phyloP scores from a whole-genome alignment of 2,888 invertebrate species.

The Meteorus cinctellus region DNA sequence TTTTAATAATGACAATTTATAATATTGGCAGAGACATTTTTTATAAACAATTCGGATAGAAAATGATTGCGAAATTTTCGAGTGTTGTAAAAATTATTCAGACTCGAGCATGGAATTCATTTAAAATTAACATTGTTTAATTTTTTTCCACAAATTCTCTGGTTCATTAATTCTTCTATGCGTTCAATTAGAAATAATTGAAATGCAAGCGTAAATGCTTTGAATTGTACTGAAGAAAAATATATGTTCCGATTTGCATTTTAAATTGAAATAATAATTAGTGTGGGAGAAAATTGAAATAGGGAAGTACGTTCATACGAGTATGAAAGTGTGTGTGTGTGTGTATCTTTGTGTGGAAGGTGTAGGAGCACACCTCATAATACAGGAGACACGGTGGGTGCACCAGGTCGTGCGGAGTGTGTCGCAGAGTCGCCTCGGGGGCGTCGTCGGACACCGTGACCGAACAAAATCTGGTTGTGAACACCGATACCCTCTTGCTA shows the following conservation, averaged over 20 bases:
- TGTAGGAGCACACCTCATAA: slow-evolving; percentile 47
- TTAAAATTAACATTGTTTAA: too few relatives aligned
- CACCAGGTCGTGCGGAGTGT: slow-evolving; percentile 53
- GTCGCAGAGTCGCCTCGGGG: slow-evolving; percentile 57
- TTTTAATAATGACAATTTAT: too few relatives aligned
- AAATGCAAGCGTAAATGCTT: not conserved
- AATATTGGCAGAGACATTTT: too few relatives aligned
- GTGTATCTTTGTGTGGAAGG: slow-evolving; percentile 36
- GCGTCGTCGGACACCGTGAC: slow-evolving; percentile 69
- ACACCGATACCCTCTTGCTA: slow-evolving; percentile 60
- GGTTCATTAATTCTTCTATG: too few relatives aligned
- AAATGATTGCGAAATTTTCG: too few relatives aligned
- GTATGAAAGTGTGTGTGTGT: too few relatives aligned
- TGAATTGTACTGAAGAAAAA: not conserved
- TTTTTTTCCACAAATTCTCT: too few relatives aligned
- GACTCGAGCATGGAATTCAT: too few relatives aligned
- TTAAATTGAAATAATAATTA: not conserved
- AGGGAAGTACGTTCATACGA: not conserved
- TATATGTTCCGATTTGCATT: not conserved
- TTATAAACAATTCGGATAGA: too few relatives aligned
- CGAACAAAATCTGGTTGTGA: slow-evolving; percentile 66
- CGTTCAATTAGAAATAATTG: not conserved
- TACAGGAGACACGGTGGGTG: slow-evolving; percentile 72
- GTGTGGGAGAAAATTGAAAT: slow-evolving; percentile 21
- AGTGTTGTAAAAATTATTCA: too few relatives aligned